Evolutionary conservation across 2,888 invertebrate species (phyloP), one percentile per base, ranked within the genome.

Genomic region (Lycophotia porphyrea): DNA sequence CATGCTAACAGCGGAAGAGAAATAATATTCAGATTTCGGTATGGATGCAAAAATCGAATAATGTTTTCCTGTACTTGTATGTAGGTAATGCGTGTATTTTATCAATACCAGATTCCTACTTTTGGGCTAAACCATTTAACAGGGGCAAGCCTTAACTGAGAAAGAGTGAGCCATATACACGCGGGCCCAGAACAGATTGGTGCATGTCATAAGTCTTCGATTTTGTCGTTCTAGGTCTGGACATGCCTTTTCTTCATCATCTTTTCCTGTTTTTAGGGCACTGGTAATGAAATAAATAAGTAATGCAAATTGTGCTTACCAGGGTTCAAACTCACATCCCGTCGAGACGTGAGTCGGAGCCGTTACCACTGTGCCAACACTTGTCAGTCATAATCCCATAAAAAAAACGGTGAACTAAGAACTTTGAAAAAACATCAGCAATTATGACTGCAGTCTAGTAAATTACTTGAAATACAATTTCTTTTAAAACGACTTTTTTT

Each of bases 401-500:
- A 31, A 70, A 36, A 44, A 74, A 60, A 27, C 7, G 2, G 5
- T 47, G 7, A 47, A 39, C 9, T 75, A 13, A 0, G 5, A n/a
- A 11, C 31, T 72, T 3, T n/a, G 21, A 49, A 39, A 24, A 60
- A 60, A 31, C 5, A 3, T 9, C 34, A 60, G 60, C 4, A 34
- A 34, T 34, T 8, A 55, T 52, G 39, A 39, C 24, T 34, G 39
- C 47, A 49, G 24, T 39, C 44, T n/a, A 70, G n/a, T 34, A 31
- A 39, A 34, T 34, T 13, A 44, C 55, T 66, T 60, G 8, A 61
- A 61, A 66, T 34, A 47, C 7, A 24, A 27, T 61, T 52, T 52
- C 52, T 52, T 31, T 36, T 49, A 81, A 63, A 52, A 52, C 31
- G 7, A 7, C 44, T 24, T n/a, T 24, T 44, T 77, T 78, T 52